Evolutionary conservation across 2,888 invertebrate species (phyloP).

Genomic region (Caenorhabditis imperialis): DNA sequence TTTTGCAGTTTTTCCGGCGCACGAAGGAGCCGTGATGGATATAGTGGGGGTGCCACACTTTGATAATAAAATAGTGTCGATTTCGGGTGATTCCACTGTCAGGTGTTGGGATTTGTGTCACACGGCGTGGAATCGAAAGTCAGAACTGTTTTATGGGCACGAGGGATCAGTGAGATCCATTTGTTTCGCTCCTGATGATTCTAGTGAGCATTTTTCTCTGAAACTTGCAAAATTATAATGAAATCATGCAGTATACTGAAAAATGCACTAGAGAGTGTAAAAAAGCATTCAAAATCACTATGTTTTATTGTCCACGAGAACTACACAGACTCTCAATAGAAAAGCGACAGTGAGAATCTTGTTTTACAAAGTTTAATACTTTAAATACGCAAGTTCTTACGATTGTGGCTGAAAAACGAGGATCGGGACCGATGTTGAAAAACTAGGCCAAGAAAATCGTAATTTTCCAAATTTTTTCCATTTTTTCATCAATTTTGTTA

Average conservation of each 20-base stretch:
- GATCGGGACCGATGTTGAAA: no score
- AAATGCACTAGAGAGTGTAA: no score
- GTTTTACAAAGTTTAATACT: no score
- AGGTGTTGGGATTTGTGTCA: conserved; percentile 51
- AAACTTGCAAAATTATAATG: neutral
- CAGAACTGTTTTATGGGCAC: conserved; percentile 50
- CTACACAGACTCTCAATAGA: no score
- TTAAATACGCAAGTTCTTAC: no score
- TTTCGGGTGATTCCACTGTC: conserved; percentile 53
- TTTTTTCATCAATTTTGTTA: no score
- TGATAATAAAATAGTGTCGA: conserved; percentile 34
- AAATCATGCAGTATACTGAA: neutral
- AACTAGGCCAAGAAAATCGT: no score
- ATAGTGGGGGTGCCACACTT: conserved; percentile 48
- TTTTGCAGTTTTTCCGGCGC: conserved; percentile 53
- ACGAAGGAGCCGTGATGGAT: conserved; percentile 57
- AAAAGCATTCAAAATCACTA: neutral
- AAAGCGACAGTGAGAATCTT: no score
- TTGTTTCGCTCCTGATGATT: conserved; percentile 37
- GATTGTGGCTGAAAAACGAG: no score
- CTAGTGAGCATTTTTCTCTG: conserved; percentile 24
- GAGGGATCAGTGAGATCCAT: conserved; percentile 53
- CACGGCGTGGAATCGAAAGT: conserved; percentile 1
- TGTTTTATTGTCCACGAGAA: no score
- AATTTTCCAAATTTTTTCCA: no score